Conservation (phyloP, 2,888 invertebrate species). For the Drosophila kambysellisi region DNA sequence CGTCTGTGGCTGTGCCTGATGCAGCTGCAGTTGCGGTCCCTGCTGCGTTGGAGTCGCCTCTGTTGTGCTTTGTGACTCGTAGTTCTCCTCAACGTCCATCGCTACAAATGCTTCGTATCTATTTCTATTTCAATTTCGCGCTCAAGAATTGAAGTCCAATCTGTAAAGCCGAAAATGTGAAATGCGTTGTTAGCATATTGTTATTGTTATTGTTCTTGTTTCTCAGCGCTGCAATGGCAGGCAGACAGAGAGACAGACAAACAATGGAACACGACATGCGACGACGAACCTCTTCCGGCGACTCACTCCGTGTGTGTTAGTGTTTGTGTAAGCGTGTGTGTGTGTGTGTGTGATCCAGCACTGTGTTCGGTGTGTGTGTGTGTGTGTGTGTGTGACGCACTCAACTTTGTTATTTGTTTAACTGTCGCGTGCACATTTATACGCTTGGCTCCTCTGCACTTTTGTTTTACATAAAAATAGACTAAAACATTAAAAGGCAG, state of each 20-base stretch:
- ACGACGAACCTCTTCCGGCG: conserved; percentile 21
- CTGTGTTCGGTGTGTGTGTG: not conserved
- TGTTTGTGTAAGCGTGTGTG: not conserved
- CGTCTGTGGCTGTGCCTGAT: conserved; percentile 21
- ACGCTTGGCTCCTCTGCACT: conserved; percentile 20
- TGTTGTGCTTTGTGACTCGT: conserved; percentile 60
- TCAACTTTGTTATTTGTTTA: conserved; percentile 27
- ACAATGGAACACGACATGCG: conserved; percentile 36
- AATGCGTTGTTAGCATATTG: conserved; percentile 69
- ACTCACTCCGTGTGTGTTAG: conserved; percentile 12
- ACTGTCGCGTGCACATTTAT: conserved; percentile 38
- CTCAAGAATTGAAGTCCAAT: conserved; percentile 24
- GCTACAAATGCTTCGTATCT: conserved; percentile 13
- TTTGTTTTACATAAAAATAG: conserved; percentile 46
- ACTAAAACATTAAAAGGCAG: conserved; percentile 57
- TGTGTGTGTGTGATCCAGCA: conserved; percentile 38
- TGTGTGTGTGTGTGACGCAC: conserved; percentile 13
- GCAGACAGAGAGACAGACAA: conserved; percentile 6
- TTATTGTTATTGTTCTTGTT: conserved; percentile 36
- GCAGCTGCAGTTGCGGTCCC: conserved; percentile 24
- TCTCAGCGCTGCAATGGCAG: conserved; percentile 17
- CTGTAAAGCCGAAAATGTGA: conserved; percentile 42
- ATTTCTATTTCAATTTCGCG: conserved; percentile 12
- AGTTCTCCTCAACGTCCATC: conserved; percentile 74
- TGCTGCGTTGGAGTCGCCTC: conserved; percentile 44